These are phyloP conservation scores for Mayetiola destructor DNA, from an alignment of 2,888 invertebrate species.

Conservation along the genomic window DNA sequence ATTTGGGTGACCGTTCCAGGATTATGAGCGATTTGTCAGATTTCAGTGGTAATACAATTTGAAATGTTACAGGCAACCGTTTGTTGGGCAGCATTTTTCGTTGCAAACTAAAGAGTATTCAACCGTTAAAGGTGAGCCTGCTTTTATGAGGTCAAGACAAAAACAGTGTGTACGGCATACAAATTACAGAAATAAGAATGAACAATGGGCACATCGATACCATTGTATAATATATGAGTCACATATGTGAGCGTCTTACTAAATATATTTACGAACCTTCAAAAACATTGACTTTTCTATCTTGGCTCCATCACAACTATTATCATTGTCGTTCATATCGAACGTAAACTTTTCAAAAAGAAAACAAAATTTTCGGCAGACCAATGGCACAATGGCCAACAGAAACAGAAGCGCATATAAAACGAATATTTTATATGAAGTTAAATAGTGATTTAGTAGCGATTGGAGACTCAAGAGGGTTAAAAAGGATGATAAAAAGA, in stretches of 20 bases:
- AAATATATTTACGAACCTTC: not conserved
- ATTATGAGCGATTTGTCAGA: too few species aligned
- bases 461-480: constrained; percentile 17
- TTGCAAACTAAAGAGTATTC: too few species aligned
- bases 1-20: too few species aligned
- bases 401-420: not conserved
- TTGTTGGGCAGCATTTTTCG: too few species aligned
- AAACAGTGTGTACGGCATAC: not conserved
- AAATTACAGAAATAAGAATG: not conserved
- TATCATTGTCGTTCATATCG: not conserved
- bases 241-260: not conserved
- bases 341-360: not conserved
- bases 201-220: too few species aligned
- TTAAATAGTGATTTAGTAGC: constrained; percentile 17
- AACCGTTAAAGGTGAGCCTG: too few species aligned
- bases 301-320: constrained; percentile 1
- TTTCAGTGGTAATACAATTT: too few species aligned
- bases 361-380: not conserved
- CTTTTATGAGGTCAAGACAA: too few species aligned
- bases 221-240: not conserved
- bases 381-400: not conserved
- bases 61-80: too few species aligned
- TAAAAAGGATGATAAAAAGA: constrained; percentile 16
- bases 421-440: constrained; percentile 12
- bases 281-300: too few species aligned